Evolutionary conservation across 37 sponge, comb jelly and placozoan species (phyloP), one percentile per base, ranked within the genome.

Genomic region (Ephydatia muelleri): DNA sequence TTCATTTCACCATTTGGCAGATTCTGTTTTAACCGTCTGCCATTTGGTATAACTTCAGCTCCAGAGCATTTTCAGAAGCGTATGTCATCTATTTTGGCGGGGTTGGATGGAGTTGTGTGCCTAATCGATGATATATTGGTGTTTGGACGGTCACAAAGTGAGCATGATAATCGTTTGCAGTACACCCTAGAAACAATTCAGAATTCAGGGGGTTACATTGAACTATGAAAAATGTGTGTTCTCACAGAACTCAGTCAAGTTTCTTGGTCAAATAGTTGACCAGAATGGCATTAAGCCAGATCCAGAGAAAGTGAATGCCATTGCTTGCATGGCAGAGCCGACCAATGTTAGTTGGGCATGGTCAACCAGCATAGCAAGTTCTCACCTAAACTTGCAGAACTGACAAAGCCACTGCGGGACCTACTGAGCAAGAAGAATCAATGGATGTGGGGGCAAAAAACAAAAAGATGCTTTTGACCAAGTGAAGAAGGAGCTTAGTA

Each of bases 31-130:
- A 43, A 84, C 85, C 40, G 68, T 27, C 78, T 88, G 29, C 88
- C 78, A n/a, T 88, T 88, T 66, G 77, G 88, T 30, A 88, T 88
- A 9, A 69, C 78, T 28, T 82, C 83, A 16, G 88, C 88, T 3
- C 88, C 88, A 40, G 75, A 87, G 69, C 82, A 87, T 68, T 87
- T 87, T 67, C 82, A 87, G 65, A 65, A 65, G 48, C 21, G 69
- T 16, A 87, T 87, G 82, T 78, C 76, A 29, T 76, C 57, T 21
- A 65, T 74, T 29, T 31, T 87, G 11, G 38, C 67, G 34, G 82
- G 82, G 9, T n/a, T 80, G 4, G 76, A 87, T 6, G 87, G 87
- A 49, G 87, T 81, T 72, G 75, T 74, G 19, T 82, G 88, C 38
- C 26, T 74, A n/a, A 78, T 87, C 34, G 82, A 87, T 82, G 82